Evolutionary conservation across 1,140 invertebrate genomes (phyloP), one percentile per base, ranked within the genome.

Genomic region (Zaprionus tsacasi): DNA sequence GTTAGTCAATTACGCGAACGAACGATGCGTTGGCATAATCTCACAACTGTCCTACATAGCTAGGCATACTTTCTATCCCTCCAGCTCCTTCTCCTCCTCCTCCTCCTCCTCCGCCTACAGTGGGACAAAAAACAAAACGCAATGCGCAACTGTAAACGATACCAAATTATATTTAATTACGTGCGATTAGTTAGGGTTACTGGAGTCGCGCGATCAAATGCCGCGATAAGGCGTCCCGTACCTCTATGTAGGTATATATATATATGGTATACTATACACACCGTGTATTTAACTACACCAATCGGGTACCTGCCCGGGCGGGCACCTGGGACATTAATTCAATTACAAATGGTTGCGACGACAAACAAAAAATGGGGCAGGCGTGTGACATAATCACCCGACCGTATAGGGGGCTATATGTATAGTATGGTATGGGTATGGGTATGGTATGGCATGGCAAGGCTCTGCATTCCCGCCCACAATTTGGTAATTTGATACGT

Each of bases 101-200:
- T 10, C 0, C 2, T 6, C 10, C 17, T 11, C 43, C 36, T 17
- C 1, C 17, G 21, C 10, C 17, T 21, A 50, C 17, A 21, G 45
- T 25, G 45, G 45, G 45, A n/a, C 17, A 10, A 50, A 50, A 50
- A 25, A 54, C 25, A 43, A 66, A 82, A 82, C 58, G 58, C 55
- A 85, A 89, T 66, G 70, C 86, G 70, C 86, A 89, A 89, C 85
- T 89, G 85, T 89, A 89, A 89, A 89, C 85, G 85, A 89, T 89
- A 89, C 81, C 86, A 89, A 89, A 89, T 89, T 89, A 90, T 90
- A 90, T 91, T 91, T 91, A 91, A 91, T 91, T 91, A 91, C 89
- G 85, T 86, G 81, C 89, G 89, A 91, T 91, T 91, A 91, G 89
- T 91, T 91, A 91, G 82, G 89, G 89, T 91, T 91, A 91, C 81